These are phyloP conservation scores for Drosophila gaucha DNA, from an alignment of 2,888 invertebrate genomes.

Conservation along the genomic window DNA sequence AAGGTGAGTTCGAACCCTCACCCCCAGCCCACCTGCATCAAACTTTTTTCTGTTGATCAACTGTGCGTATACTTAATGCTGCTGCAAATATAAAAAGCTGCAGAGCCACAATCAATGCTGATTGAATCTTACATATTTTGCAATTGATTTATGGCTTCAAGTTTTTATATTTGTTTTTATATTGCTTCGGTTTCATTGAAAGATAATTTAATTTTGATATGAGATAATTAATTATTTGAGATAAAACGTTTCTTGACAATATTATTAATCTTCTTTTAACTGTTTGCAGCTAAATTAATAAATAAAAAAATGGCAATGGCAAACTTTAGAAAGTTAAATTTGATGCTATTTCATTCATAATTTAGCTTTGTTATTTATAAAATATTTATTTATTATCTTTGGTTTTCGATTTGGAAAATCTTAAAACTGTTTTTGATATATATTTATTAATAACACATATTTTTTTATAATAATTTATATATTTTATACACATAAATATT, in stretches of 20 bases:
- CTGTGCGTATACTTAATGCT: slow-evolving; percentile 19
- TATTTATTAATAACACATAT: too few species aligned
- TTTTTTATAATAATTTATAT: not conserved
- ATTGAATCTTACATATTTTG: not conserved
- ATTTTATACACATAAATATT: not conserved
- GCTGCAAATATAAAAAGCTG: not conserved
- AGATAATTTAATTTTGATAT: not conserved
- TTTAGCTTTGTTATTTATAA: too few species aligned
- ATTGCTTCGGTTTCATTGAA: not conserved
- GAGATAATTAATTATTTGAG: not conserved
- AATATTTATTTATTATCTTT: too few species aligned
- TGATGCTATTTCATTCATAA: too few species aligned
- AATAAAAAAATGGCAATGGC: not conserved
- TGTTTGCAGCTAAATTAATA: not conserved
- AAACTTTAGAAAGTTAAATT: not conserved
- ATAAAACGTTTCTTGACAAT: not conserved
- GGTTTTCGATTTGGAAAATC: too few species aligned
- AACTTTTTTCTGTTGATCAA: not conserved
- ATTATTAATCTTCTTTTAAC: not conserved
- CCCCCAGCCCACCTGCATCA: not conserved
- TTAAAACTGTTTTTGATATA: too few species aligned
- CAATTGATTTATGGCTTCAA: not conserved
- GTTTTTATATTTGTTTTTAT: slow-evolving; percentile 1
- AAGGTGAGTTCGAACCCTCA: slow-evolving; percentile 87
- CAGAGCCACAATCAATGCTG: slow-evolving; percentile 9